Evolutionary conservation across 2,888 invertebrate species (phyloP), one percentile per base, ranked within the genome.

Genomic region (Pterostichus niger): DNA sequence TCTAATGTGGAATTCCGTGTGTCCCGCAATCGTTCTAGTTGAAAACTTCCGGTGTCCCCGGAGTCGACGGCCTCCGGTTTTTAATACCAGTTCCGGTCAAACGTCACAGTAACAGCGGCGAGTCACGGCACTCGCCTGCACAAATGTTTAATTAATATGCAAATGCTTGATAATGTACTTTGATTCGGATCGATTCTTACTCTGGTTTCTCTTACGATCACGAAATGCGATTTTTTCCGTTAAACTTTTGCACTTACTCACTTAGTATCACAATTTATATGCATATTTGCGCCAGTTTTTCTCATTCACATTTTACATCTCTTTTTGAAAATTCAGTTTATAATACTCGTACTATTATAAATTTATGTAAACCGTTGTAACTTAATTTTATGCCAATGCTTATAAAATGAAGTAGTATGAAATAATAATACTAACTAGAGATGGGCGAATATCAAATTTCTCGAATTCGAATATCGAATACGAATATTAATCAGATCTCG

Each of bases 61-160:
- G 83, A 86, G 86, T 85, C 86, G 68, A 71, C 68, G 68, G 68
- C 68, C 68, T 49, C 68, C 68, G 85, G 85, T 85, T 86, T 86
- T 86, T 86, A 86, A 86, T 85, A 85, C 85, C 61, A 84, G 84
- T 84, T 86, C 86, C 86, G 85, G 86, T 85, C 82, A 84, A 85
- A 83, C 84, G 84, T 84, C 83, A 75, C 64, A 80, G 78, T 86
- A 86, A 86, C 85, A 85, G 86, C 84, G 84, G 76, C 77, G 82
- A 83, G 86, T 86, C 86, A 86, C 86, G 86, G 85, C 83, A 86
- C 84, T 83, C 82, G 83, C 83, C 82, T 83, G 82, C 76, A 71
- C 68, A 71, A 71, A 71, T 71, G 68, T 71, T 71, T 71, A 71
- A 71, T 71, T 71, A 71, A 71, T 71, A 71, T 71, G 68, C 68